These are phyloP conservation scores for Myopa testacea DNA, from an alignment of 2,888 invertebrate genomes.

Conservation along the genomic window DNA sequence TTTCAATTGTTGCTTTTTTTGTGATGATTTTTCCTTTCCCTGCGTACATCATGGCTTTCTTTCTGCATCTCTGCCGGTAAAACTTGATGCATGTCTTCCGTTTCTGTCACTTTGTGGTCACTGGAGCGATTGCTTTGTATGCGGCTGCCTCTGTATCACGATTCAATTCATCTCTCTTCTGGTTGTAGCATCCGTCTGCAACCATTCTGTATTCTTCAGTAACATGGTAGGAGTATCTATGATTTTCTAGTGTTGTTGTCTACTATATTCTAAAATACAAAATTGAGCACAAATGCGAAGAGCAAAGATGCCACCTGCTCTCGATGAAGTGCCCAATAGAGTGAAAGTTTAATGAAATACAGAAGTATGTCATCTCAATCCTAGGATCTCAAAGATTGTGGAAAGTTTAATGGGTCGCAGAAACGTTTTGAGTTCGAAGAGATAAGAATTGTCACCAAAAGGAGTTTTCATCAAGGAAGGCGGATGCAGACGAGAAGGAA, in stretches of 20 bases:
- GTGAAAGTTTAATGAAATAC: no score
- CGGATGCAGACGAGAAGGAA: no score
- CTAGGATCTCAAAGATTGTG: no score
- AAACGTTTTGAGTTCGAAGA: no score
- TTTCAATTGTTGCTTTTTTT: conserved; percentile 45
- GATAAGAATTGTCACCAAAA: no score
- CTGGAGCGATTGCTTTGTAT: conserved; percentile 63
- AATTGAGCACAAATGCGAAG: neutral
- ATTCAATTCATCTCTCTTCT: conserved; percentile 45
- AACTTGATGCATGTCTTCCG: conserved; percentile 19
- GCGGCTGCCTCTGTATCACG: conserved; percentile 47
- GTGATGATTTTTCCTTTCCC: neutral
- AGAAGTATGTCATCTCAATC: no score
- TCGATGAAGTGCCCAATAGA: neutral
- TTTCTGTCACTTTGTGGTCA: conserved; percentile 57
- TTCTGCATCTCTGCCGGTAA: conserved; percentile 41
- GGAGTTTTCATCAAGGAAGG: no score
- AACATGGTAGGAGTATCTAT: neutral
- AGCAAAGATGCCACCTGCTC: conserved; percentile 14
- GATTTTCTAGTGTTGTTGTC: neutral
- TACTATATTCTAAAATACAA: neutral
- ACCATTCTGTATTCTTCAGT: neutral
- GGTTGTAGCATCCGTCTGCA: conserved; percentile 30
- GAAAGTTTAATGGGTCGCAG: no score
- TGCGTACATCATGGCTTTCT: neutral